A percentile compares a stretch with the other conserved stretches of the same genome.
phyloP scores from a whole-genome alignment of 2,797 vertebrate species.

The Vultur gryphus region DNA sequence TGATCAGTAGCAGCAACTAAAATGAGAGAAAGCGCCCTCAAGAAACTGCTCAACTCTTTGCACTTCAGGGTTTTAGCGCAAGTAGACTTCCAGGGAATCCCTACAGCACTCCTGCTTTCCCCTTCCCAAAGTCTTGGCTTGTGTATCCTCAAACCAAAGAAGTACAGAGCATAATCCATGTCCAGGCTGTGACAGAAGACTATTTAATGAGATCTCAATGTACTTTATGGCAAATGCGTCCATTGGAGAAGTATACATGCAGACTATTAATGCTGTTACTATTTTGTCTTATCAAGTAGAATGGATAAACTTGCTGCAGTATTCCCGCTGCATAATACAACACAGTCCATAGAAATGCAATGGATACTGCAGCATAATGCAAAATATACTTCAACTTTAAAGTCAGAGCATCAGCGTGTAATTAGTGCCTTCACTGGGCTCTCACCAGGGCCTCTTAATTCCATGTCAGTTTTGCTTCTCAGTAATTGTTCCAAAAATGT shows the following conservation, averaged over 20 bases:
- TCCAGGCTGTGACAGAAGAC: not conserved
- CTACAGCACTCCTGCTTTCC: not conserved
- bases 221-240: not conserved
- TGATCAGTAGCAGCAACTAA: not conserved
- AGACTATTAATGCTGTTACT: not conserved
- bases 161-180: not conserved
- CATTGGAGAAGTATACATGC: not conserved
- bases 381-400: not conserved
- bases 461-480: not conserved
- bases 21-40: not conserved
- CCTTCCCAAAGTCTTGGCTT: not conserved
- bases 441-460: not conserved
- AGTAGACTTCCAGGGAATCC: not conserved
- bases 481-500: not conserved
- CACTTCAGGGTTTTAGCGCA: not conserved
- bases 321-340: not conserved
- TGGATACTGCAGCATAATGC: not conserved
- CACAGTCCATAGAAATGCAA: not conserved
- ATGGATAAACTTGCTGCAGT: not conserved
- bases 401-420: not conserved
- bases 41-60: not conserved
- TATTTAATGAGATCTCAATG: not conserved
- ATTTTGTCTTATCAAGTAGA: not conserved
- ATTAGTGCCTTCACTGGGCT: not conserved
- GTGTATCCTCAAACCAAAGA: not conserved